Evolutionary conservation across 2,888 invertebrate species (phyloP).

Genomic region (Sesamia inferens): DNA sequence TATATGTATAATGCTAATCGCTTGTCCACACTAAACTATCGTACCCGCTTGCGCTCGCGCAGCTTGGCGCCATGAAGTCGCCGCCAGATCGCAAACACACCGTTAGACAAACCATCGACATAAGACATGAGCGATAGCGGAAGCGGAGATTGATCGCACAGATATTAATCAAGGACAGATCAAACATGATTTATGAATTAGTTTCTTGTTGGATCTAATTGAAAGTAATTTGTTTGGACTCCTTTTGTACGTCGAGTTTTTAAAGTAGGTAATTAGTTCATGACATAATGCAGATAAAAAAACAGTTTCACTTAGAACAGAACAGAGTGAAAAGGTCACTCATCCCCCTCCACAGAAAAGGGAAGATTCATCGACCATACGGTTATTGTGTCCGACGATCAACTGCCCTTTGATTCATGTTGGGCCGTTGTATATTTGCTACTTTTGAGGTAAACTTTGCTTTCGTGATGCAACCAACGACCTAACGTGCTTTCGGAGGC

Average conservation of each 20-base stretch:
- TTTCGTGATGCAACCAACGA: too few relatives aligned
- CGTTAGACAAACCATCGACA: conserved; percentile 53
- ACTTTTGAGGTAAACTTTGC: too few relatives aligned
- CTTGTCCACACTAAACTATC: conserved; percentile 61
- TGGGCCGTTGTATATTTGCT: too few relatives aligned
- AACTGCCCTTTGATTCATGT: too few relatives aligned
- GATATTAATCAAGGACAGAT: conserved; percentile 28
- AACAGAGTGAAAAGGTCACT: too few relatives aligned
- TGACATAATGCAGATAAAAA: not conserved
- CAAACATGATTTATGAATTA: not conserved
- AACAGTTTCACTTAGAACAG: not conserved
- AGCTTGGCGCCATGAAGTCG: conserved; percentile 64
- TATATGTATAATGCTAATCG: not conserved
- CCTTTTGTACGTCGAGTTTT: not conserved
- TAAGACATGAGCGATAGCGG: conserved; percentile 51
- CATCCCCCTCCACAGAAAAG: too few relatives aligned
- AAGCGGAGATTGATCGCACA: conserved; percentile 23
- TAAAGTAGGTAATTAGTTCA: not conserved
- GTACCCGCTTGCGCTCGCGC: conserved; percentile 61
- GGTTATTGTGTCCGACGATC: too few relatives aligned
- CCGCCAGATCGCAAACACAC: conserved; percentile 61
- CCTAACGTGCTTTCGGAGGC: too few relatives aligned
- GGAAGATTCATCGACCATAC: too few relatives aligned
- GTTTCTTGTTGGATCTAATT: not conserved
- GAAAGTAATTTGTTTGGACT: not conserved